phyloP scores from a whole-genome alignment of 1,140 invertebrate genomes.

The Bombus turneri region DNA sequence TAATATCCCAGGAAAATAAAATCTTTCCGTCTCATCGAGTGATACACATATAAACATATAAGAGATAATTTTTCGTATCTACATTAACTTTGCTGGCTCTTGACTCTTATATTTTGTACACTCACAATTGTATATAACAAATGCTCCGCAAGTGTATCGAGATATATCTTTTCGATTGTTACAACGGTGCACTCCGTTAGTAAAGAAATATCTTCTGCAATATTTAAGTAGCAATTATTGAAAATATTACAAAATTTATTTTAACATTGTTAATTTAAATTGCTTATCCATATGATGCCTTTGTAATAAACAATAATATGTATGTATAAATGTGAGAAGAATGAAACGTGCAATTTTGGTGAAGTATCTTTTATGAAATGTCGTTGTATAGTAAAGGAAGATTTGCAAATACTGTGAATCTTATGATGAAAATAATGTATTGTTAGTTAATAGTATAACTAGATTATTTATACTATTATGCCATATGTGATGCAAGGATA shows the following conservation, averaged over 20 bases:
- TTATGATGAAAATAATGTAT: conserved; percentile 40
- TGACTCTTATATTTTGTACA: conserved; percentile 68
- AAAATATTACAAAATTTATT: conserved; percentile 68
- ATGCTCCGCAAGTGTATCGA: conserved; percentile 63
- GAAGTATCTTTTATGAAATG: conserved; percentile 65
- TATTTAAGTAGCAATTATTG: conserved; percentile 63
- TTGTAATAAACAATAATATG: conserved; percentile 69
- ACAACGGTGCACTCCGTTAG: conserved; percentile 56
- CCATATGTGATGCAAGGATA: conserved; percentile 47
- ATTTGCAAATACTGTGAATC: conserved; percentile 49
- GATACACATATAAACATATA: conserved; percentile 66
- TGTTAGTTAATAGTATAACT: conserved; percentile 59
- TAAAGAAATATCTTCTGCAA: conserved; percentile 58
- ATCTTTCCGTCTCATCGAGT: conserved; percentile 70
- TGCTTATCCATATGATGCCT: conserved; percentile 71
- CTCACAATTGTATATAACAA: conserved; percentile 67
- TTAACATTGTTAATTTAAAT: conserved; percentile 70
- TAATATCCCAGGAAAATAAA: conserved; percentile 65
- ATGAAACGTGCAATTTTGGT: conserved; percentile 69
- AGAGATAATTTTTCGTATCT: conserved; percentile 64
- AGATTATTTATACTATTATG: conserved; percentile 59
- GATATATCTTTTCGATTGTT: conserved; percentile 62
- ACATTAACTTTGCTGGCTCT: conserved; percentile 65
- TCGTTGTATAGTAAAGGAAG: conserved; percentile 49
- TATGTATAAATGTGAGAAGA: conserved; percentile 69